Base-by-base conservation (phyloP, 2,797 vertebrate genomes). In the Sciurus carolinensis region DNA sequence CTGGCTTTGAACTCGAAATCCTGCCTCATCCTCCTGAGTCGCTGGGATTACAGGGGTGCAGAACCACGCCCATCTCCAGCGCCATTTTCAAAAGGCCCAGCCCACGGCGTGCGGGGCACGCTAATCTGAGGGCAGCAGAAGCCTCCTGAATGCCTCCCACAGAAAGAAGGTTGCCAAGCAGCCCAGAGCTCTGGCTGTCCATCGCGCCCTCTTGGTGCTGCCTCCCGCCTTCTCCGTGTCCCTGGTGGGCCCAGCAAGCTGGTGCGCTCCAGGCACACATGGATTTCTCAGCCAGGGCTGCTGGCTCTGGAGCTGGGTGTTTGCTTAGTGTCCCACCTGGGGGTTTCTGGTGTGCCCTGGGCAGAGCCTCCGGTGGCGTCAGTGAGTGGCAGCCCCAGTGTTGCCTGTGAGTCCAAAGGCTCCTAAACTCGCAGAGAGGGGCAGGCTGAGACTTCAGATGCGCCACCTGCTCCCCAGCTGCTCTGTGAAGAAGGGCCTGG, bases 201-300 rank as follows among this genome's bases (percentile, higher is more conserved):
- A 0, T 30, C 69, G 0, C 0, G 18, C 44, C 7, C 0, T 0
- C n/a, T 62, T 15, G 5, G 22, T 14, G 28, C 1, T 20, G 28
- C 42, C 3, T 17, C 36, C 73, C 7, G 33, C 52, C 50, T 5
- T 42, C 52, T n/a, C n/a, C 9, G 30, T 0, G 2, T 26, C 50
- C 0, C 1, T 7, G 39, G 0, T 1, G 10, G n/a, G 13, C 47
- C 50, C 14, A 6, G 30, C 24, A 30, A 62, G 26, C 20, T 24
- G 3, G 0, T 44, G 44, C 33, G 10, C 47, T 47, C 52, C 42
- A 39, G 82, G 66, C 50, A 14, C 4, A 0, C 1, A 2, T 18
- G 24, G 3, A 22, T 0, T 59, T 14, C 36, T 44, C 44, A 2
- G 62, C 36, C 5, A 5, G 5, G 17, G 30, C 71, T 7, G 17